Percentiles rank a stretch among this genome's conserved stretches.
phyloP scores from a whole-genome alignment of 2,888 invertebrate genomes.

The Dasysyrphus tricinctus region DNA sequence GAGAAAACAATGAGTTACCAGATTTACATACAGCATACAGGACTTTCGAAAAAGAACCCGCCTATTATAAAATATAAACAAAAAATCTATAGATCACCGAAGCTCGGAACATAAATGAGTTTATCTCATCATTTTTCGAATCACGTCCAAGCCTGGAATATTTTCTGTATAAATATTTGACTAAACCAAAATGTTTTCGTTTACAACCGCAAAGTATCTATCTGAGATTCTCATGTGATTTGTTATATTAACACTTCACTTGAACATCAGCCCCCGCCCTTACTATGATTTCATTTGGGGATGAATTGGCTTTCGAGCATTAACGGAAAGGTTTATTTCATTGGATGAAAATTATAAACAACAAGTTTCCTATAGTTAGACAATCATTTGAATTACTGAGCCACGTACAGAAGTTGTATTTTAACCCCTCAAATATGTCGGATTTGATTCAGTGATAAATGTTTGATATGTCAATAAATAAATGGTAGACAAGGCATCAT shows the following conservation, averaged over 20 bases:
- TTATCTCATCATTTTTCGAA: slow-evolving; percentile 59
- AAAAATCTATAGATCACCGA: slow-evolving; percentile 1
- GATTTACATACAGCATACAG: slow-evolving; percentile 49
- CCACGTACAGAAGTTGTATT: background rate
- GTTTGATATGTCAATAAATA: too few relatives aligned
- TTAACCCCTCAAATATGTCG: too few relatives aligned
- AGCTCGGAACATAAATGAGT: slow-evolving; percentile 14
- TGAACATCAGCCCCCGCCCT: background rate
- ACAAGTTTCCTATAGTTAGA: background rate
- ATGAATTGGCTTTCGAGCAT: slow-evolving; percentile 4
- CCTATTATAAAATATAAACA: slow-evolving; percentile 11
- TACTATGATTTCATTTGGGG: slow-evolving; percentile 13
- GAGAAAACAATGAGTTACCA: slow-evolving; percentile 33
- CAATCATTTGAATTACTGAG: background rate
- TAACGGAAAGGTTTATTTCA: background rate
- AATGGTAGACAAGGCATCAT: too few relatives aligned
- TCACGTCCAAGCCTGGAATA: slow-evolving; percentile 58
- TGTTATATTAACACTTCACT: slow-evolving; percentile 47
- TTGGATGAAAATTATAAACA: background rate
- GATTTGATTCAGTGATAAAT: too few relatives aligned
- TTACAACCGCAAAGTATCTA: slow-evolving; percentile 53
- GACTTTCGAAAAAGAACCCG: background rate
- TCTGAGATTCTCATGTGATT: slow-evolving; percentile 52
- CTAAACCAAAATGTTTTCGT: slow-evolving; percentile 25
- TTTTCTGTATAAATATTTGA: slow-evolving; percentile 13